Conservation (phyloP, 2,797 vertebrate species). For the Halcyon leucocephala region DNA sequence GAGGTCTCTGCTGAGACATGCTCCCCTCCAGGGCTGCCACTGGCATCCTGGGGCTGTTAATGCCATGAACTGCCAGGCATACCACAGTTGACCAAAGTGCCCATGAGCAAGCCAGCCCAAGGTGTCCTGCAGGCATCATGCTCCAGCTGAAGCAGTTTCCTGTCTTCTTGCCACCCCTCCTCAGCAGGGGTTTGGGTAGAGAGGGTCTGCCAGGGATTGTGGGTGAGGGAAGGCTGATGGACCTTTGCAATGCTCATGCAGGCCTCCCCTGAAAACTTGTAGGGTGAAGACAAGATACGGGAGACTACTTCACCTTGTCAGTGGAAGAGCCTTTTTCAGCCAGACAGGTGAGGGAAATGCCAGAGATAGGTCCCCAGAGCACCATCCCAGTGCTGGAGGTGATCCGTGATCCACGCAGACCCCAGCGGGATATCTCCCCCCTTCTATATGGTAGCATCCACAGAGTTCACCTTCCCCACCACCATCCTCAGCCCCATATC, state of each 20-base stretch:
- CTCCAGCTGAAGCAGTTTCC: not conserved
- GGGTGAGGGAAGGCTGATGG: not conserved
- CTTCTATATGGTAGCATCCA: rapidly evolving
- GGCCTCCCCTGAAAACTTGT: not conserved
- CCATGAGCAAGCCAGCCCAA: not conserved
- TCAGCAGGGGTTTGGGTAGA: not conserved
- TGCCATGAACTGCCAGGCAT: not conserved
- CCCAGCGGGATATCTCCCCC: rapidly evolving
- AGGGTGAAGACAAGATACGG: not conserved
- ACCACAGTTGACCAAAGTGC: not conserved
- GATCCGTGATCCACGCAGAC: not conserved
- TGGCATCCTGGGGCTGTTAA: not conserved
- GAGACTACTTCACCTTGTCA: not conserved
- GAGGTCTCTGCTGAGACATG: not conserved
- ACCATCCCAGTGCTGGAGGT: not conserved
- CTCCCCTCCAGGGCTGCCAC: not conserved
- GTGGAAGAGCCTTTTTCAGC: not conserved
- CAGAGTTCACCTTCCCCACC: not conserved
- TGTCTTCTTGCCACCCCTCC: not conserved
- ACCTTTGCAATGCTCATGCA: not conserved
- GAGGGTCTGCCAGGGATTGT: rapidly evolving
- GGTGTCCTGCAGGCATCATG: not conserved
- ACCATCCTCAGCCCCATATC: not conserved
- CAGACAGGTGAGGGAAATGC: not conserved
- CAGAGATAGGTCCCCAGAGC: not conserved